A percentile compares a stretch with the other conserved stretches of the same genome.
Evolutionary conservation across 2,888 invertebrate species (phyloP).

Genomic region (Xestia rhomboidea): DNA sequence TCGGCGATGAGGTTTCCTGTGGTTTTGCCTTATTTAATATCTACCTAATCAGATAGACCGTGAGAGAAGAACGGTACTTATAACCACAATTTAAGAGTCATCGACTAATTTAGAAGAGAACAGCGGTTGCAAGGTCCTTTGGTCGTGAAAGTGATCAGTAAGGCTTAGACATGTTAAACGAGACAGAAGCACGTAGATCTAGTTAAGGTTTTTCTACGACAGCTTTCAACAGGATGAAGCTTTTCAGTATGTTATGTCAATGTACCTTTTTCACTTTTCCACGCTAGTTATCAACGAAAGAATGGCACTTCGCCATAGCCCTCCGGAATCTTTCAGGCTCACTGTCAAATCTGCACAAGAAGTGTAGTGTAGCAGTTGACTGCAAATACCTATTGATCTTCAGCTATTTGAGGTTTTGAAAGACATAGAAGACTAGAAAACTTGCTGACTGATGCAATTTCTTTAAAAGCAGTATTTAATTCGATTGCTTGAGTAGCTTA

Average conservation of each 20-base stretch:
- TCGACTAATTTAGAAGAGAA: not conserved
- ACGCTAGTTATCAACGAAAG: not conserved
- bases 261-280: not conserved
- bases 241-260: not conserved
- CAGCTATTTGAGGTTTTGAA: not conserved
- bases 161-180: not conserved
- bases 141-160: not conserved
- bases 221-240: not conserved
- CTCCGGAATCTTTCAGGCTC: not conserved
- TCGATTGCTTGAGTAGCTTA: not conserved
- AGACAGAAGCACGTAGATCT: not conserved
- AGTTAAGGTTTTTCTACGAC: not conserved
- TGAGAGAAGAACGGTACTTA: slow-evolving; percentile 26
- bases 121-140: not conserved
- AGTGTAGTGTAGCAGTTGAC: not conserved
- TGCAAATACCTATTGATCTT: not conserved
- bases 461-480: not conserved
- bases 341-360: not conserved
- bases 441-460: not conserved
- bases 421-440: not conserved
- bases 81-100: slow-evolving; percentile 23
- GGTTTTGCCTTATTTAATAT: slow-evolving; percentile 43
- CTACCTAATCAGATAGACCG: slow-evolving; percentile 43
- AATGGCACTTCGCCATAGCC: not conserved
- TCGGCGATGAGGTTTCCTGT: slow-evolving; percentile 36